Conservation (phyloP, 2,113 vertebrate species). For the Rhadina sibilatrix region DNA sequence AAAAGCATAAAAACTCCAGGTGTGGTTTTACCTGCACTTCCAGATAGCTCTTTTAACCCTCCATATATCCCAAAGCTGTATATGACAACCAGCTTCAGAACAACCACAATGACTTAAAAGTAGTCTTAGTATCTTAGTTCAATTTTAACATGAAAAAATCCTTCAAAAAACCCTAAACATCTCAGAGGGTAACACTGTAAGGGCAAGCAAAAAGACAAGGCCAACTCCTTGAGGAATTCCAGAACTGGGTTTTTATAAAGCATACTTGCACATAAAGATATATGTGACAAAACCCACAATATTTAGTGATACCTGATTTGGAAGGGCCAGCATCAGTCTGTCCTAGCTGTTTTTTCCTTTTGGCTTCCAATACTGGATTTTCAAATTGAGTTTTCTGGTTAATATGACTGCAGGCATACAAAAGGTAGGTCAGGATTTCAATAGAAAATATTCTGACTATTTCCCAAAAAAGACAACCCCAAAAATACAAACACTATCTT, state of each 20-base stretch:
- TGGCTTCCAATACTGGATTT: constrained; percentile 96
- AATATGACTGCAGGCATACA: constrained; percentile 84
- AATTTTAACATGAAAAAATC: background rate
- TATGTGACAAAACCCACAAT: background rate
- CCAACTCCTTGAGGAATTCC: background rate
- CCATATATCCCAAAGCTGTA: background rate
- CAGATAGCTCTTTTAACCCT: background rate
- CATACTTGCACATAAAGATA: background rate
- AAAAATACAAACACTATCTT: background rate
- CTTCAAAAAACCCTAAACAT: background rate
- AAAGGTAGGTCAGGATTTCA: constrained; percentile 8
- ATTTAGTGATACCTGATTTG: constrained; percentile 69
- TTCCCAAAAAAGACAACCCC: background rate
- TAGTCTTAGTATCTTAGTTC: background rate
- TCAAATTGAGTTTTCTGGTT: constrained; percentile 99
- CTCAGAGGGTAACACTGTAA: background rate
- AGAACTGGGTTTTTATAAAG: fast-evolving
- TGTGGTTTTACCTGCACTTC: background rate
- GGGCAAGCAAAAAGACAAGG: background rate
- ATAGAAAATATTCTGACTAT: background rate
- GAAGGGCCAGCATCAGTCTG: constrained; percentile 63
- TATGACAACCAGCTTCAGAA: background rate
- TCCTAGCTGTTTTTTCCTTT: constrained; percentile 84
- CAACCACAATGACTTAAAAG: background rate
- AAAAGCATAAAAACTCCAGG: background rate